phyloP scores from a whole-genome alignment of 1,140 invertebrate species.

The Diuraphis noxia region DNA sequence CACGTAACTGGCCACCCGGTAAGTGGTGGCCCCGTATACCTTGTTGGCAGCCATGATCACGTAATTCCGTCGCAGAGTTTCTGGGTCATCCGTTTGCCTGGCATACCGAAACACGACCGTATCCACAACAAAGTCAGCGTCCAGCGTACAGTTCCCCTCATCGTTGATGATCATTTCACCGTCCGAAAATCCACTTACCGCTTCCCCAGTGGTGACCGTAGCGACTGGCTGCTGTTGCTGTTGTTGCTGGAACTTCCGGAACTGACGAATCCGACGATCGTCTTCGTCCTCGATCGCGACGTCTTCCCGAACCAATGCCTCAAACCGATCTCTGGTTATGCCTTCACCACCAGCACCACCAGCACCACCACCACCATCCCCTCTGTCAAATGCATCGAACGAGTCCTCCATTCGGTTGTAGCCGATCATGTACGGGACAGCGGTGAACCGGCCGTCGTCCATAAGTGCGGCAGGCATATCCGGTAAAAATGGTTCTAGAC shows the following conservation, averaged over 20 bases:
- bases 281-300: constrained; percentile 60
- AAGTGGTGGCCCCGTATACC: constrained; percentile 71
- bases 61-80: constrained; percentile 66
- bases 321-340: constrained; percentile 62
- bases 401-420: constrained; percentile 80
- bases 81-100: constrained; percentile 64
- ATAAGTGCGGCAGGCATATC: constrained; percentile 68
- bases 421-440: constrained; percentile 73
- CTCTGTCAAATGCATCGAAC: constrained; percentile 62
- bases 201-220: constrained; percentile 61
- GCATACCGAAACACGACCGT: constrained; percentile 76
- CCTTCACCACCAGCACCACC: constrained; percentile 60
- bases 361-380: constrained; percentile 56
- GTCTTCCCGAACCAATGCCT: constrained; percentile 65
- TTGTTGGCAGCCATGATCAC: constrained; percentile 74
- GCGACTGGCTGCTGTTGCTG: constrained; percentile 59
- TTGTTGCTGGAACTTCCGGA: neutral
- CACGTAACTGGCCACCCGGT: constrained; percentile 68
- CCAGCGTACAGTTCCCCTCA: constrained; percentile 68
- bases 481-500: constrained; percentile 68
- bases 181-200: neutral
- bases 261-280: neutral
- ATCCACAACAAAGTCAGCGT: constrained; percentile 72
- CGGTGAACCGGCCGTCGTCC: constrained; percentile 62
- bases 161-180: neutral